Evolutionary conservation across 1,140 invertebrate genomes (phyloP), one percentile per base, ranked within the genome.

Genomic region (Bradysia coprophila): DNA sequence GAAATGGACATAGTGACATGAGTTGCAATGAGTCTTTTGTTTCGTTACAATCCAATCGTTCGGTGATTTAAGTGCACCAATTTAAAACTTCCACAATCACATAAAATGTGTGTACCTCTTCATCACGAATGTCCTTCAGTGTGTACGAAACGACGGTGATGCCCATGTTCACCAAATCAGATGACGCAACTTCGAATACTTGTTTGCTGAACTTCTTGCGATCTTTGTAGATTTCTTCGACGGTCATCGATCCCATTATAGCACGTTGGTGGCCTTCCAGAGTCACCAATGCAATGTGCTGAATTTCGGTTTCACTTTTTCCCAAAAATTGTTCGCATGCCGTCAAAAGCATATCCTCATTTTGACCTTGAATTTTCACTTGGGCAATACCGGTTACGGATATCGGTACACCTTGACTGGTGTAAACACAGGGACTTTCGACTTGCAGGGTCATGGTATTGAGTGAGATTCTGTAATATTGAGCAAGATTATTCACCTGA

Each of bases 151-250:
- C 91, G 4, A 97, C 92, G 42, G 90, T 94, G 51, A 98, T 95
- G 11, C 93, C 91, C 91, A 97, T 96, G 57, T 95, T 95, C 45
- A 95, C 87, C 43, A 97, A 67, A 68, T 96, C 92, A 45, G 88
- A 91, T 16, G 89, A 93, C 9, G 85, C 84, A 9, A 91, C 88
- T 68, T 92, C 87, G 52, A 92, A 93, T 2, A 94, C 89, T 68
- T 94, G 87, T 62, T 94, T 94, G 48, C 90, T 94, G 64, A 98
- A 98, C 65, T 97, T 97, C 67, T 98, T 96, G 38, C 94, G 74
- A 60, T 97, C 93, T 63, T 96, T 96, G 64, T 97, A 98, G 57
- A 98, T 97, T 69, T 97, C 93, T 70, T 96, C 92, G 10, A 98
- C 92, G 24, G 91, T 95, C 92, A 97, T 97, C 46, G 88, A 91